phyloP scores from a whole-genome alignment of 2,113 vertebrate species.

The Pterocles burchelli region DNA sequence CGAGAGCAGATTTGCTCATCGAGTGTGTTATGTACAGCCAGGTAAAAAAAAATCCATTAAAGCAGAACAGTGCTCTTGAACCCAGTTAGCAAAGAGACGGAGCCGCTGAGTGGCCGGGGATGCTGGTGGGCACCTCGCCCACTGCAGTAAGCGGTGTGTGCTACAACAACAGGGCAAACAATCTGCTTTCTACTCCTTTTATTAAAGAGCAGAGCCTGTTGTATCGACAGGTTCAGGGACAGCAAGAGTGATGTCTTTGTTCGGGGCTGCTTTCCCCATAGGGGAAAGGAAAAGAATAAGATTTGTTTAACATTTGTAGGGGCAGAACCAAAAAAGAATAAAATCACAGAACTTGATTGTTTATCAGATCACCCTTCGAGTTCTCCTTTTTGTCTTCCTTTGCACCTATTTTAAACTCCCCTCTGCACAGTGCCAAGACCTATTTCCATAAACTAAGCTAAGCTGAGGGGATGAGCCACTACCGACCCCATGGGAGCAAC shows the following conservation, averaged over 20 bases:
- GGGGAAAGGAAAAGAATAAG: not conserved
- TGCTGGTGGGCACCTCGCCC: not conserved
- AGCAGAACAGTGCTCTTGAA: not conserved
- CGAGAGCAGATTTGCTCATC: not conserved
- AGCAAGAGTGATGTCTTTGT: not conserved
- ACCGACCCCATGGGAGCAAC: accelerated
- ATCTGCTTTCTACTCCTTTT: not conserved
- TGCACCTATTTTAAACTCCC: not conserved
- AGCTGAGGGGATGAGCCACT: not conserved
- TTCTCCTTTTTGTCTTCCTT: not conserved
- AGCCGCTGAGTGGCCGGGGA: accelerated
- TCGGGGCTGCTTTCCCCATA: not conserved
- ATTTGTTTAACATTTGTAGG: not conserved
- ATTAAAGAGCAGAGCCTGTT: not conserved
- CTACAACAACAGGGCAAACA: not conserved
- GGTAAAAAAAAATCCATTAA: not conserved
- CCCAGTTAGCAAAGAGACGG: not conserved
- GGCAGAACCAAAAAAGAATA: not conserved
- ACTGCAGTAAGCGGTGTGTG: accelerated
- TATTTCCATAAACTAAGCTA: not conserved
- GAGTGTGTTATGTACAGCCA: not conserved
- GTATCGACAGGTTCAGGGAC: not conserved
- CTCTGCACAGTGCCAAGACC: no score
- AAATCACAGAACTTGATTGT: not conserved
- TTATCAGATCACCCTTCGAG: not conserved